A percentile compares a stretch with the other conserved stretches of the same genome.
phyloP scores from a whole-genome alignment of 1,140 invertebrate species.

The Aricia agestis region DNA sequence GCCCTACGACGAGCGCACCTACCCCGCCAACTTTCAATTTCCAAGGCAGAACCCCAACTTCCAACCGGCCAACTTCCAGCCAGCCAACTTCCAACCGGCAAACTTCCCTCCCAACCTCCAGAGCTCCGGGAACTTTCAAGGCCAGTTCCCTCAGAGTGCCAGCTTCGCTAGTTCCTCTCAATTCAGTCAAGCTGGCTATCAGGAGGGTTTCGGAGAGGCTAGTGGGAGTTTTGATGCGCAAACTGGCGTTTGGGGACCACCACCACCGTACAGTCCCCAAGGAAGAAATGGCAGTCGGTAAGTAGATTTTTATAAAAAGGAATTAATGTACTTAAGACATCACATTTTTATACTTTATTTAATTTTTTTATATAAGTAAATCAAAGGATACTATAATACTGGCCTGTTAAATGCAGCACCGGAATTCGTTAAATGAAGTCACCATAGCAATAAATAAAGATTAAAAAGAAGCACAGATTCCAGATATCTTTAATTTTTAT shows the following conservation, averaged over 20 bases:
- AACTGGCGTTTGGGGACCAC: conserved; percentile 67
- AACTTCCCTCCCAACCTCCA: conserved; percentile 35
- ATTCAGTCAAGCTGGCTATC: conserved; percentile 33
- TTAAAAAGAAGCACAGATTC: no score
- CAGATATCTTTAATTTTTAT: no score
- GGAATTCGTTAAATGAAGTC: no score
- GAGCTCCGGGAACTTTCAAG: conserved; percentile 38
- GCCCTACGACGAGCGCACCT: conserved; percentile 44
- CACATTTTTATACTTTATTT: background rate
- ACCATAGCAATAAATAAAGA: no score
- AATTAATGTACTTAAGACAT: conserved; percentile 1
- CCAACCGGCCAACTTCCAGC: background rate
- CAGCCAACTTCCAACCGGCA: conserved; percentile 32
- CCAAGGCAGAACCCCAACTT: conserved; percentile 33
- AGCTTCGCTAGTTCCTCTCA: conserved; percentile 29
- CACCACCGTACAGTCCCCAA: conserved; percentile 71
- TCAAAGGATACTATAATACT: no score
- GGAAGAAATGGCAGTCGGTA: conserved; percentile 63
- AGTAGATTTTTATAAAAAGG: background rate
- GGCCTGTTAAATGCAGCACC: no score
- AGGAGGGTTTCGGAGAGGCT: conserved; percentile 51
- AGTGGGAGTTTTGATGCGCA: conserved; percentile 58
- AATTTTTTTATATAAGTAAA: no score
- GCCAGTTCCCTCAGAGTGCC: conserved; percentile 28
- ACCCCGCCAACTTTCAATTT: conserved; percentile 42